Base-by-base conservation (phyloP, 2,888 invertebrate species). In the Malthinus flaveolus region DNA sequence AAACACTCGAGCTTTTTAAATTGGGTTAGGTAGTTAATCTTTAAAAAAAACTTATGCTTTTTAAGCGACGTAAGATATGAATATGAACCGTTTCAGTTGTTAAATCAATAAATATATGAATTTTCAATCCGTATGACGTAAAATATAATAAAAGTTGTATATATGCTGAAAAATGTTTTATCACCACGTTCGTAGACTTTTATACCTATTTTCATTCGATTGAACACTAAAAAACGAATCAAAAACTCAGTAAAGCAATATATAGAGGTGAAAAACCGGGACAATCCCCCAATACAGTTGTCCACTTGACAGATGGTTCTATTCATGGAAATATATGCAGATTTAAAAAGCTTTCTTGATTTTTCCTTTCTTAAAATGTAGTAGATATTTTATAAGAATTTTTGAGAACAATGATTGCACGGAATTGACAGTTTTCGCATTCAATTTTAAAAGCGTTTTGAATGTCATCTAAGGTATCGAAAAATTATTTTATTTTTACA, bases 191-290 rank as follows among this genome's bases (percentile, higher is more conserved):
- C 70, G 65, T 67, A 66, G 67, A 70, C 69, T 73, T 74, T 74
- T 72, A 73, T 72, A 67, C 72, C 73, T 70, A 74, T 74, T 72
- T 74, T 72, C 72, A 72, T 73, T 71, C 72, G 73, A 72, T 72
- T 73, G 73, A 71, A 72, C 73, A 72, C 68, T 72, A 73, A 72
- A 72, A 73, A 74, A 72, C 70, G 70, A 72, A 72, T 73, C 71
- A 73, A 73, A 70, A 62, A 65, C 68, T 67, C 66, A 63, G 65
- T 67, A 69, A 68, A 69, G 68, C 69, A 71, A 71, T 67, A 70
- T 67, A 69, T 66, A 62, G 68, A 68, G 64, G 67, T 66, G 64
- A 68, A 68, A 71, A 67, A 67, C 61, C 59, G 53, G 57, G 63
- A 63, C 61, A 60, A 61, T 57, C 62, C 42, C 46, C 56, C 58